phyloP scores from a whole-genome alignment of 2,113 vertebrate genomes.

The Sylvietta virens region DNA sequence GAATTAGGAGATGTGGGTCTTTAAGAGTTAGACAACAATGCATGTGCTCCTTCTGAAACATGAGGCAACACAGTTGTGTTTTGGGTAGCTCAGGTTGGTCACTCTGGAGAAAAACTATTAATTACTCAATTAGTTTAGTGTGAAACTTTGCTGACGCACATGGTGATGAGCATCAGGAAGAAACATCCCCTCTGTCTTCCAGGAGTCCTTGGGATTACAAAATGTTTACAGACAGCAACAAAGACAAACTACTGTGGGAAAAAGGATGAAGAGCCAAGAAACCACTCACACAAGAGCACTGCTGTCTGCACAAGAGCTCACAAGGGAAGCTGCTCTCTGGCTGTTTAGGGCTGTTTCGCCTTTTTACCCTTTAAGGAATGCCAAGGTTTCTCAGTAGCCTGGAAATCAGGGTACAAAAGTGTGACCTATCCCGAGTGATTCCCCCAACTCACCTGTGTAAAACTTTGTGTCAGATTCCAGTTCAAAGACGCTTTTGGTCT shows the following conservation, averaged over 20 bases:
- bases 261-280: neutral
- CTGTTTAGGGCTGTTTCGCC: neutral
- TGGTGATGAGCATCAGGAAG: neutral
- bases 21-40: neutral
- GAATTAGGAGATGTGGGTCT: neutral
- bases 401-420: neutral
- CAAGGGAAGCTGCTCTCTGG: neutral
- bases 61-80: neutral
- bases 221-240: neutral
- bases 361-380: neutral
- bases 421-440: neutral
- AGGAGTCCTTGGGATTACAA: neutral
- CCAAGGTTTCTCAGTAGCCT: neutral
- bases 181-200: neutral
- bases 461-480: slow-evolving; percentile 73
- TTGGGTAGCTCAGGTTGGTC: neutral
- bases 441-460: slow-evolving; percentile 80
- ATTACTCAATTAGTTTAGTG: neutral
- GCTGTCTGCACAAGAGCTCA: neutral
- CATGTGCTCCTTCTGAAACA: neutral
- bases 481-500: slow-evolving; percentile 84
- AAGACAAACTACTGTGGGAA: neutral
- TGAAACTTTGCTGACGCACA: neutral
- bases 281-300: fast-evolving
- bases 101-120: neutral